A percentile compares a stretch with the other conserved stretches of the same genome.
phyloP scores from a whole-genome alignment of 2,888 invertebrate genomes.

The Drosophila mimetica region DNA sequence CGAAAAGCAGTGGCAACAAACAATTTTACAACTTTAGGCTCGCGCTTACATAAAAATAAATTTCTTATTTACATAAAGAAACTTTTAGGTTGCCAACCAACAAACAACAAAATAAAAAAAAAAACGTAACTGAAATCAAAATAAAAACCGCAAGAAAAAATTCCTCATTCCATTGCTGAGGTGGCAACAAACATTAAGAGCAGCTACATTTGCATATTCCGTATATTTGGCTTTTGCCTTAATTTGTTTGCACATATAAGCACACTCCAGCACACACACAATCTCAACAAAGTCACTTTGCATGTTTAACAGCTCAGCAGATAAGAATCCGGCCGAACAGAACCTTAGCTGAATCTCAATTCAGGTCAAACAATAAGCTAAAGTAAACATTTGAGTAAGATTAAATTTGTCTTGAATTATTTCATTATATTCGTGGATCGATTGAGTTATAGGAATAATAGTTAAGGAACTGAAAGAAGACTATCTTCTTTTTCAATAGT shows the following conservation, averaged over 20 bases:
- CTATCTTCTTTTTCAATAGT: too few relatives aligned
- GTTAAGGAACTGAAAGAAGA: not conserved
- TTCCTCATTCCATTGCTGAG: slow-evolving; percentile 34
- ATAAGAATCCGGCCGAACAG: slow-evolving; percentile 30
- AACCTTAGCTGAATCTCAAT: slow-evolving; percentile 45
- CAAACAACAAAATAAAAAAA: slow-evolving; percentile 39
- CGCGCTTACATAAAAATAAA: slow-evolving; percentile 76
- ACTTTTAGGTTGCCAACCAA: slow-evolving; percentile 63
- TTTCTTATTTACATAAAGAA: slow-evolving; percentile 79
- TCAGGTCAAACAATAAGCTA: slow-evolving; percentile 52
- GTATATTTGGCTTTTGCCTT: slow-evolving; percentile 57
- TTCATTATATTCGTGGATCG: slow-evolving; percentile 7
- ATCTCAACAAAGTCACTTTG: slow-evolving; percentile 66
- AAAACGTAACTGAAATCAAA: slow-evolving; percentile 54
- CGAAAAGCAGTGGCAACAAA: slow-evolving; percentile 44
- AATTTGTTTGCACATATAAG: slow-evolving; percentile 62
- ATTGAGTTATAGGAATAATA: not conserved
- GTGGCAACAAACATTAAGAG: slow-evolving; percentile 65
- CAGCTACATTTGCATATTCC: slow-evolving; percentile 76
- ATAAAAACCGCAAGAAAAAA: slow-evolving; percentile 69
- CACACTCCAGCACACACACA: slow-evolving; percentile 25
- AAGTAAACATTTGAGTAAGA: slow-evolving; percentile 18
- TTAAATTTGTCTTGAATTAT: slow-evolving; percentile 10
- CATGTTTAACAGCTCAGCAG: slow-evolving; percentile 60
- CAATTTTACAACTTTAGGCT: slow-evolving; percentile 75